Evolutionary conservation across 2,888 invertebrate genomes (phyloP).

Genomic region (Nasonovia ribisnigri): DNA sequence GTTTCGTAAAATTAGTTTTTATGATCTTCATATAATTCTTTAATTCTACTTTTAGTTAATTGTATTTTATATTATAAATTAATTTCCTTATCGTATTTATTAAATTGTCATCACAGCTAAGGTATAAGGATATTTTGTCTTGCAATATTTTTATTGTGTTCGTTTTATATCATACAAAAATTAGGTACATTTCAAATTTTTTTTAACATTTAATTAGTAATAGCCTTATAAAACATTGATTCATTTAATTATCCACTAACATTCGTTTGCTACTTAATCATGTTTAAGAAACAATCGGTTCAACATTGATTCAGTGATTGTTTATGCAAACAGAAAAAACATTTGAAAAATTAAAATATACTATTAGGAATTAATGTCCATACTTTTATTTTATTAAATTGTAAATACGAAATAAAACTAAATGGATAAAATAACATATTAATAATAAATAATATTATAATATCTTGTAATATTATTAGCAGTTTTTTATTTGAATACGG

Average conservation of each 20-base stretch:
- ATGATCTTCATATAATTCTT: background rate
- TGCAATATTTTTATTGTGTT: background rate
- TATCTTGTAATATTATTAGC: constrained; percentile 1
- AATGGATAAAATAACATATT: no score
- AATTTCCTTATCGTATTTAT: background rate
- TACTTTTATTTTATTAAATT: background rate
- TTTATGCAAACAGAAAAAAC: no score
- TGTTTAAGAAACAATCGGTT: background rate
- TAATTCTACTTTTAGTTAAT: background rate
- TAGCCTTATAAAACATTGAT: background rate
- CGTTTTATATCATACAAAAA: background rate
- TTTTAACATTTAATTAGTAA: background rate
- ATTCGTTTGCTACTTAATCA: background rate
- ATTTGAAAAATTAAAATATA: background rate
- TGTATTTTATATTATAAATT: background rate
- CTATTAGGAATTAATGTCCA: no score
- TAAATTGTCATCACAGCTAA: background rate
- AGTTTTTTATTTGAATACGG: background rate
- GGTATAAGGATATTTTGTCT: background rate
- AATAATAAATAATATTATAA: background rate
- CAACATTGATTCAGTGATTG: background rate
- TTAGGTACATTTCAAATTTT: background rate
- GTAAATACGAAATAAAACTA: no score
- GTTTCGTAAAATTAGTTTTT: background rate
- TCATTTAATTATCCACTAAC: background rate